These are phyloP conservation scores for Dallia pectoralis DNA, from an alignment of 2,797 vertebrate genomes.

Conservation along the genomic window DNA sequence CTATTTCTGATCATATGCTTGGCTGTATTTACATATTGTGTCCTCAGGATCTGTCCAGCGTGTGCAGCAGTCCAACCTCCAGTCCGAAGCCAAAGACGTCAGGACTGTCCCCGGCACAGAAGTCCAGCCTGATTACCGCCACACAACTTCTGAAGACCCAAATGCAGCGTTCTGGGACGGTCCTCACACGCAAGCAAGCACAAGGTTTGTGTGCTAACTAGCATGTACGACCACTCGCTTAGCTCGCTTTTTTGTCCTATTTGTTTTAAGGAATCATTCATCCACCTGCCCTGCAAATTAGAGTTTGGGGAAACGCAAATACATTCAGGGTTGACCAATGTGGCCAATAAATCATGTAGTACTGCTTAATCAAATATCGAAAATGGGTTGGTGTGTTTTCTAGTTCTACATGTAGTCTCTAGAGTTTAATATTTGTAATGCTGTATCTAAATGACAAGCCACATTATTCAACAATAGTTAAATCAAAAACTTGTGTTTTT, in stretches of 20 bases:
- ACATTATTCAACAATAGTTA: too few relatives aligned
- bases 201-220: slow-evolving; percentile 78
- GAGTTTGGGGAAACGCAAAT: slow-evolving; percentile 8
- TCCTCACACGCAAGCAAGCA: slow-evolving; percentile 89
- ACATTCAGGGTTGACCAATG: background rate
- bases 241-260: slow-evolving; percentile 8
- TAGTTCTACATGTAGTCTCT: too few relatives aligned
- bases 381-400: too few relatives aligned
- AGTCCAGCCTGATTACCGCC: slow-evolving; percentile 82
- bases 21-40: background rate
- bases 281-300: slow-evolving; percentile 22
- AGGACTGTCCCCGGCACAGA: slow-evolving; percentile 84
- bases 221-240: background rate
- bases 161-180: slow-evolving; percentile 83
- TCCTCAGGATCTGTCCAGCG: slow-evolving; percentile 89
- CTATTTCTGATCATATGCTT: background rate
- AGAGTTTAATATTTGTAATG: too few relatives aligned
- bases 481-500: too few relatives aligned
- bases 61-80: slow-evolving; percentile 95
- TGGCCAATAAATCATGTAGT: too few relatives aligned
- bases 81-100: slow-evolving; percentile 93
- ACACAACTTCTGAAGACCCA: slow-evolving; percentile 90
- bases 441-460: too few relatives aligned
- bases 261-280: slow-evolving; percentile 41
- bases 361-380: too few relatives aligned